These are phyloP conservation scores for Onychomys torridus DNA, from an alignment of 2,797 vertebrate species.

Conservation along the genomic window DNA sequence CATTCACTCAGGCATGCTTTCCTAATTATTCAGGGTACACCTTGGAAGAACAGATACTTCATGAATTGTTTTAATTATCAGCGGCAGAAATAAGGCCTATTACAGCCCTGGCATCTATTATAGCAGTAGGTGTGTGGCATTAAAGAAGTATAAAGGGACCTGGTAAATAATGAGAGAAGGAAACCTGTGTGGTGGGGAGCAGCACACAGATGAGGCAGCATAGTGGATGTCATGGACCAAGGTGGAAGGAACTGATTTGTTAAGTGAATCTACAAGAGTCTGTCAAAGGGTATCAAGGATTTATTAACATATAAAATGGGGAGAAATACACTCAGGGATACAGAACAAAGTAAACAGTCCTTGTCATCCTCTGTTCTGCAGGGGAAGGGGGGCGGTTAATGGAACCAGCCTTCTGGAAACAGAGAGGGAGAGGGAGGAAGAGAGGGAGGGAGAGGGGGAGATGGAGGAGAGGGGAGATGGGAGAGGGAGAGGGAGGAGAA, in stretches of 20 bases:
- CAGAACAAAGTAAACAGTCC: too few relatives aligned
- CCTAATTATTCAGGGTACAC: neutral
- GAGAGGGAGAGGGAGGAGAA: too few relatives aligned
- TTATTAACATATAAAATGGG: too few relatives aligned
- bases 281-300: too few relatives aligned
- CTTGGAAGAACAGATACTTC: neutral
- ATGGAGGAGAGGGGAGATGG: too few relatives aligned
- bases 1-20: slow-evolving; percentile 27
- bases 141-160: neutral
- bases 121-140: neutral
- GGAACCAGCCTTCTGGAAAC: too few relatives aligned
- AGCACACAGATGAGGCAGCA: neutral
- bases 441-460: too few relatives aligned
- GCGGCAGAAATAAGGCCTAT: neutral
- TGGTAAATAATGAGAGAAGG: neutral
- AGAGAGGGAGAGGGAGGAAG: too few relatives aligned
- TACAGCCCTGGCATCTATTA: neutral
- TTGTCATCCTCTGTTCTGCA: too few relatives aligned
- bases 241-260: neutral
- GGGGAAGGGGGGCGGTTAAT: too few relatives aligned
- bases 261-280: too few relatives aligned
- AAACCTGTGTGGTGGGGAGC: neutral
- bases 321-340: too few relatives aligned
- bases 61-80: neutral
- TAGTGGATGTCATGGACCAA: neutral